Evolutionary conservation across 2,797 vertebrate species (phyloP), one percentile per base, ranked within the genome.

Genomic region (Cossypha polioptera): DNA sequence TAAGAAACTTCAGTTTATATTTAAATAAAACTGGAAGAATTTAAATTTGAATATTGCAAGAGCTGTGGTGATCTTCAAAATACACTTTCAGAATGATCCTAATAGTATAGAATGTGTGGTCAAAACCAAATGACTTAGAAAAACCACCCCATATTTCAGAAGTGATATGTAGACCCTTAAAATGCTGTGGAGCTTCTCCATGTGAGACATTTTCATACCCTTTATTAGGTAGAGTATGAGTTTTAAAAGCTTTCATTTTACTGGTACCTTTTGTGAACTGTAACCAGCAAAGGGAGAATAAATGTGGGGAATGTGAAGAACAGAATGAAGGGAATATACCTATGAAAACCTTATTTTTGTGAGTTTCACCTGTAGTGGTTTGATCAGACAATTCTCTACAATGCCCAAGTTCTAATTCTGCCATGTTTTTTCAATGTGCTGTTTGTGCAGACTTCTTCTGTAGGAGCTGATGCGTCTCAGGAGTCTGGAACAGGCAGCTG

Each of bases 401-500:
- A 16, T 51, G 31, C 31, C 50, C 5, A 22, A 2, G 18, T 59
- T 69, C 40, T 93, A 54, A 92, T 62, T 65, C 16, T 72, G 22
- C 35, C 28, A 5, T 25, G 51, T 89, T 75, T 92, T 87, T 92
- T 50, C 62, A 38, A 69, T 86, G 68, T 92, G 53, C 89, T 91
- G 81, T 96, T 93, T 91, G 83, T 96, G 45, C 96, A 98, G 98
- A 92, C 93, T 45, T 65, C 88, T 33, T 19, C 97, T 90, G 96
- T 95, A 16, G 71, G 94, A 10, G 95, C 98, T 95, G 99, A 99
- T 86, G 48, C 58, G 0, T 96, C 98, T 88, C 98, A 98, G 93
- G 99, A 99, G 57, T 62, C 98, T 16, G 98, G 98, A 77, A 99
- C 98, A 4, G 99, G 99, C 68, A 98, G 65, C 97, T 99, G 99